Conservation (phyloP, 2,797 vertebrate genomes). For the Bovichtus variegatus region DNA sequence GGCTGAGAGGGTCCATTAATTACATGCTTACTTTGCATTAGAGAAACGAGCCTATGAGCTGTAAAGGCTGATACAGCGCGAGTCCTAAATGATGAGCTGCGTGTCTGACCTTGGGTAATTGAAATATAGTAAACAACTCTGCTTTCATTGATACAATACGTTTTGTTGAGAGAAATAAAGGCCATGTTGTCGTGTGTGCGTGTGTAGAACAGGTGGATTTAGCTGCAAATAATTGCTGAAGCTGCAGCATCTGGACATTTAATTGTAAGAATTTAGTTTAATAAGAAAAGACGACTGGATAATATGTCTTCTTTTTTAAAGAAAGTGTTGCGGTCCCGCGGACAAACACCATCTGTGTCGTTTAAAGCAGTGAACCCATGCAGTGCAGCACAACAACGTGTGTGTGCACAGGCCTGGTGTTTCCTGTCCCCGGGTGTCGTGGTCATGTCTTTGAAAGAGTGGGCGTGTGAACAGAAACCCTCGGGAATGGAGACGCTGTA, state of each 20-base stretch:
- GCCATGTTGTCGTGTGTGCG: not conserved
- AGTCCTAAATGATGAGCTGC: constrained; percentile 77
- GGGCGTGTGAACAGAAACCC: constrained; percentile 71
- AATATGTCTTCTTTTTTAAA: not conserved
- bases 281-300: not conserved
- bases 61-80: constrained; percentile 73
- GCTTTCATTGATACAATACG: constrained; percentile 30
- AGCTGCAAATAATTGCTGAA: constrained; percentile 3
- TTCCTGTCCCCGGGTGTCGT: constrained; percentile 66
- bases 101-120: constrained; percentile 82
- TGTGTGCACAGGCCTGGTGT: constrained; percentile 56
- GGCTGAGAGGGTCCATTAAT: constrained; percentile 84
- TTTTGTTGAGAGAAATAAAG: constrained; percentile 17
- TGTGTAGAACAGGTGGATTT: constrained; percentile 53
- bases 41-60: constrained; percentile 79
- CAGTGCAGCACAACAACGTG: constrained; percentile 55
- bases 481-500: constrained; percentile 65
- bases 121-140: constrained; percentile 75
- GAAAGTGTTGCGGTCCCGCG: constrained; percentile 1
- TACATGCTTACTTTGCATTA: constrained; percentile 86
- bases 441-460: constrained; percentile 77
- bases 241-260: constrained; percentile 23
- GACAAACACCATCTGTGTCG: constrained; percentile 45
- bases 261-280: not conserved
- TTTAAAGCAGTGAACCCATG: constrained; percentile 51